Evolutionary conservation across 2,888 invertebrate species (phyloP).

Genomic region (Automeris io): DNA sequence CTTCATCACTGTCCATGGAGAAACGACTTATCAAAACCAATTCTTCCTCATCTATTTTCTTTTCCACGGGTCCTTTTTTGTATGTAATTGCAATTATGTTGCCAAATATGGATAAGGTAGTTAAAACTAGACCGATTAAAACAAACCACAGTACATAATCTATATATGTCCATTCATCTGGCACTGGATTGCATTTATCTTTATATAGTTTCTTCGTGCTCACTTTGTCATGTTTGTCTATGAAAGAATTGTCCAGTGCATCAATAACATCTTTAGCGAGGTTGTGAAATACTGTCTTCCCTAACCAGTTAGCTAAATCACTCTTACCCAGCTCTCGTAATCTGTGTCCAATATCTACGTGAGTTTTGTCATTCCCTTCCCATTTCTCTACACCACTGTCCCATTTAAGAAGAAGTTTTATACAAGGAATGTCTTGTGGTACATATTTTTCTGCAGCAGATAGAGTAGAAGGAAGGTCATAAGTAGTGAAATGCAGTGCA

Average conservation of each 20-base stretch:
- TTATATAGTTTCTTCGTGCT: slow-evolving; percentile 18
- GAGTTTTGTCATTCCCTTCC: slow-evolving; percentile 76
- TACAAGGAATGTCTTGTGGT: slow-evolving; percentile 70
- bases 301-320: slow-evolving; percentile 79
- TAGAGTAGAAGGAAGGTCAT: slow-evolving; percentile 32
- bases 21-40: slow-evolving; percentile 22
- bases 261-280: slow-evolving; percentile 66
- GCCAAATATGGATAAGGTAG: slow-evolving; percentile 21
- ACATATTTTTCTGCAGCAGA: slow-evolving; percentile 47
- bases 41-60: slow-evolving; percentile 16
- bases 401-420: slow-evolving; percentile 77
- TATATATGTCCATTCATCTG: slow-evolving; percentile 32
- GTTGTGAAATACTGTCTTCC: slow-evolving; percentile 72
- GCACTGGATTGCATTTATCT: slow-evolving; percentile 17
- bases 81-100: slow-evolving; percentile 17
- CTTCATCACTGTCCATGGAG: slow-evolving; percentile 28
- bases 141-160: slow-evolving; percentile 36
- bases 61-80: slow-evolving; percentile 7
- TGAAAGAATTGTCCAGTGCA: slow-evolving; percentile 24
- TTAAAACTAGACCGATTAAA: slow-evolving; percentile 22
- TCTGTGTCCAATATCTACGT: slow-evolving; percentile 71
- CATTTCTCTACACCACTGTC: slow-evolving; percentile 44
- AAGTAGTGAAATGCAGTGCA: slow-evolving; percentile 67
- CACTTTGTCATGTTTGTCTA: slow-evolving; percentile 12
- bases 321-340: slow-evolving; percentile 75